phyloP scores from a whole-genome alignment of 1,140 invertebrate genomes.

The Drosophila lacertosa region DNA sequence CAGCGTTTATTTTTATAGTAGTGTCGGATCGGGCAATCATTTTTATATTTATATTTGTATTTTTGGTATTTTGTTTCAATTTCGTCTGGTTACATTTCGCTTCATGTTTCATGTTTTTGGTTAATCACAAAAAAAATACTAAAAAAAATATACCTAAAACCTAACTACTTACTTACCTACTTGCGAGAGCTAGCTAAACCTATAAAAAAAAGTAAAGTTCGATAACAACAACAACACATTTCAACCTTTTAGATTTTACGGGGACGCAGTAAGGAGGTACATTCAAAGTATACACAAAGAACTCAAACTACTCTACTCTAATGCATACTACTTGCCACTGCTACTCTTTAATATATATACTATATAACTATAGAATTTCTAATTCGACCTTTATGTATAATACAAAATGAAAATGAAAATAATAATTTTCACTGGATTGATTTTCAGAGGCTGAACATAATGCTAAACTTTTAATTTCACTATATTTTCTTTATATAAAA shows the following conservation, averaged over 20 bases:
- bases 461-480: slow-evolving; percentile 49
- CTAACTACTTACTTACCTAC: slow-evolving; percentile 29
- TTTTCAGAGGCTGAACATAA: slow-evolving; percentile 68
- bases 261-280: slow-evolving; percentile 84
- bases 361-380: slow-evolving; percentile 35
- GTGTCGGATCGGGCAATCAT: slow-evolving; percentile 3
- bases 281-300: slow-evolving; percentile 81
- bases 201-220: slow-evolving; percentile 41
- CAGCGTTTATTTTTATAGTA: neutral
- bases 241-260: slow-evolving; percentile 83
- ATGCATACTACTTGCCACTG: slow-evolving; percentile 72
- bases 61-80: slow-evolving; percentile 3
- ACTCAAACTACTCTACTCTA: slow-evolving; percentile 80
- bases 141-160: slow-evolving; percentile 12
- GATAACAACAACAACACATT: slow-evolving; percentile 72
- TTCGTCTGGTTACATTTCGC: neutral
- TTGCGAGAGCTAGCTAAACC: slow-evolving; percentile 36
- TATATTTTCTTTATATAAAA: slow-evolving; percentile 6
- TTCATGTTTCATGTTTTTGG: slow-evolving; percentile 3
- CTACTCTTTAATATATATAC: slow-evolving; percentile 59
- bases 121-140: slow-evolving; percentile 16
- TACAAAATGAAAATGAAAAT: slow-evolving; percentile 7
- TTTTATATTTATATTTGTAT: too few species aligned
- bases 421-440: slow-evolving; percentile 33
- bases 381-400: slow-evolving; percentile 42